Percentiles rank a stretch among this genome's conserved stretches.
Conservation (phyloP, 2,113 vertebrate species). For the Sinocyclocheilus grahami region DNA sequence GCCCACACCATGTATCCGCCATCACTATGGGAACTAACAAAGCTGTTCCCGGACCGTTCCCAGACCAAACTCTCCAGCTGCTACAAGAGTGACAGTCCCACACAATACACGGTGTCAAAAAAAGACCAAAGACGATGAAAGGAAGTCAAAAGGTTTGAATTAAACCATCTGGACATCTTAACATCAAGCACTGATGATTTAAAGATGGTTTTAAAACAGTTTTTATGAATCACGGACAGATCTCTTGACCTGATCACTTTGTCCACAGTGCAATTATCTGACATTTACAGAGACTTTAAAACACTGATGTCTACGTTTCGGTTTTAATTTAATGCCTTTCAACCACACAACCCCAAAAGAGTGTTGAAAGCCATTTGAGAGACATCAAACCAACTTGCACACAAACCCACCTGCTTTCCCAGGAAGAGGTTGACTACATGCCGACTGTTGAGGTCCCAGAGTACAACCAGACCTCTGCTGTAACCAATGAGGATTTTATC, state of each 20-base stretch:
- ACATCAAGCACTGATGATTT: conserved; percentile 10
- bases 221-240: not conserved
- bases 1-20: conserved; percentile 92
- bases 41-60: conserved; percentile 83
- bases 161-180: conserved; percentile 24
- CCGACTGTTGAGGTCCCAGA: conserved; percentile 82
- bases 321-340: not conserved
- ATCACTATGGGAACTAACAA: conserved; percentile 93
- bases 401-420: conserved; percentile 85
- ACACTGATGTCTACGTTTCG: not conserved
- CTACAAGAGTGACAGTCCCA: conserved; percentile 67
- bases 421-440: conserved; percentile 82
- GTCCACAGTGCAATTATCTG: conserved; percentile 1
- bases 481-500: conserved; percentile 89
- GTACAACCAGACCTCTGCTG: conserved; percentile 88
- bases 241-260: not conserved
- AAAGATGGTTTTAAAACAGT: not conserved
- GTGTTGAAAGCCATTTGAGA: conserved; percentile 5
- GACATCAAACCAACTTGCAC: not conserved
- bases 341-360: not conserved
- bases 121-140: conserved; percentile 13
- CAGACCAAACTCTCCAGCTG: conserved; percentile 94
- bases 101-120: not conserved
- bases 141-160: conserved; percentile 22
- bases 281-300: not conserved